Percentiles rank a stretch among this genome's conserved stretches.
Evolutionary conservation across 30 jellyfish, hydroid and myxozoan species (phyloP).

Genomic region (Cassiopea xamachana): DNA sequence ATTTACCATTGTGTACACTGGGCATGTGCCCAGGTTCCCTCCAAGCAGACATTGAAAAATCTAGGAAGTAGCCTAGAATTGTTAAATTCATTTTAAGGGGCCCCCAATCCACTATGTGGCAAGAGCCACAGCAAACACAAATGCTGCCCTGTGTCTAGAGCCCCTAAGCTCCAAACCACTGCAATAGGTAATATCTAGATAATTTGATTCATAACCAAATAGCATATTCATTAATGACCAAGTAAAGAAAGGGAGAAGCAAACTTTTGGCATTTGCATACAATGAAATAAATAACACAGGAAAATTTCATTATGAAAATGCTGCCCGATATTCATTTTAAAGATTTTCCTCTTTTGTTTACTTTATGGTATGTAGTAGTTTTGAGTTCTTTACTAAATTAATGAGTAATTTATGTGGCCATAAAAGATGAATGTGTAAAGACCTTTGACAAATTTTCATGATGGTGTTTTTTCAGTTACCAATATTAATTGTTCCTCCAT

Average conservation of each 20-base stretch:
- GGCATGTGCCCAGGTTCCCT: too few relatives aligned
- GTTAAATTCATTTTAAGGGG: too few relatives aligned
- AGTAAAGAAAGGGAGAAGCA: neutral
- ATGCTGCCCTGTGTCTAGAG: neutral
- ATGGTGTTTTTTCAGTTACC: neutral
- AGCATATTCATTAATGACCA: neutral
- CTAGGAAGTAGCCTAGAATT: too few relatives aligned
- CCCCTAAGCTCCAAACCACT: neutral
- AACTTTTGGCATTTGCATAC: neutral
- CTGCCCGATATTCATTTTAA: neutral
- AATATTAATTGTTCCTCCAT: neutral
- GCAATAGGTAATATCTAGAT: neutral
- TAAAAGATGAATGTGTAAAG: neutral
- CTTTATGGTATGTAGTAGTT: neutral
- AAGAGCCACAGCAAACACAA: too few relatives aligned
- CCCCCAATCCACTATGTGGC: too few relatives aligned
- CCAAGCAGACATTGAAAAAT: too few relatives aligned
- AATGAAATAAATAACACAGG: neutral
- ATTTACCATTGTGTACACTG: too few relatives aligned
- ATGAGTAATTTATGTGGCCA: neutral
- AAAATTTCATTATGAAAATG: neutral
- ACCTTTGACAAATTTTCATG: neutral
- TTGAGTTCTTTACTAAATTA: neutral
- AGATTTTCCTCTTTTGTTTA: neutral
- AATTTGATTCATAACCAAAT: neutral